Base-by-base conservation (phyloP, 2,113 vertebrate species). In the Rhizomys pruinosus region DNA sequence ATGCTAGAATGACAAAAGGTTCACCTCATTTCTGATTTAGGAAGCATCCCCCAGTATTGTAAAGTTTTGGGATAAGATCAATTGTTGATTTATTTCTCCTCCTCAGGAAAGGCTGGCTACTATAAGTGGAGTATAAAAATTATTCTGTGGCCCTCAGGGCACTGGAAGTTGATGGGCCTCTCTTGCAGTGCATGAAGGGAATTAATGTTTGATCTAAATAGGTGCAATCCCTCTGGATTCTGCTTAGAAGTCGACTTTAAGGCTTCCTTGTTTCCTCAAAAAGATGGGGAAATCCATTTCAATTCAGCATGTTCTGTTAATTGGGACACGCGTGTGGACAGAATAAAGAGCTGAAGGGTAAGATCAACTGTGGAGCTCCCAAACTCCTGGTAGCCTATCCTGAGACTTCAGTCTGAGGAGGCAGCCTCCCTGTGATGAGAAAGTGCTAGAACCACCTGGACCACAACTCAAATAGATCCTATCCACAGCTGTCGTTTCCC, bases 141-240 rank as follows among this genome's bases (percentile, higher is more conserved):
- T 39, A 94, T 80, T 93, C 85, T 57, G 86, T 84, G 81, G 71
- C 87, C 57, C 27, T 64, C 2, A 0, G 61, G 55, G 77, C 47
- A 79, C 8, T 68, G 90, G 94, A 95, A 63, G 3, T 74, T 57
- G 42, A 16, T 89, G 66, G 29, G 69, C 85, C 87, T 84, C 68
- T 80, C 61, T 92, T 74, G 93, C 79, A 87, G 84, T 61, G 39
- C 32, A 96, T 90, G n/a, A 92, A 94, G 92, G 63, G 82, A 69
- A 82, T 79, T 92, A 74, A 89, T 89, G 15, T 63, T 94, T 87
- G 84, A 63, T 93, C 89, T 96, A 94, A 94, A 95, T 94, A 94
- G 74, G 52, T 55, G 25, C 27, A 52, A 27, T 94, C 74, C 87
- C 64, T 86, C 61, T 89, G 95, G 76, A 91, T 32, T 82, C 66